phyloP scores from a whole-genome alignment of 2,888 invertebrate species.

The Augochlorella aurata region DNA sequence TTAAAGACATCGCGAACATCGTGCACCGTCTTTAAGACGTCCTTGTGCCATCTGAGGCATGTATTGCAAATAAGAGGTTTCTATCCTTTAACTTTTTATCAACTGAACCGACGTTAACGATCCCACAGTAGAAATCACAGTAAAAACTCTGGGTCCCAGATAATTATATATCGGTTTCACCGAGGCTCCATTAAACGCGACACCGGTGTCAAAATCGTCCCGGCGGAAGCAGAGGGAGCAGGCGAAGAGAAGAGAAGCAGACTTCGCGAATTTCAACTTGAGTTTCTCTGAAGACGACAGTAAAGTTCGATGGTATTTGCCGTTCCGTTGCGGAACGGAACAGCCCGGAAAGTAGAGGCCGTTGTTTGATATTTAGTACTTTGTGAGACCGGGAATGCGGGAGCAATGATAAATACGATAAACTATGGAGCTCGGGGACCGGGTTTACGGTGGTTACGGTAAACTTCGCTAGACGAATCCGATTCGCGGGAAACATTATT shows the following conservation, averaged over 20 bases:
- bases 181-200: too few species aligned
- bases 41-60: too few species aligned
- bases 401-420: conserved; percentile 35
- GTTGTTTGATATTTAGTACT: conserved; percentile 53
- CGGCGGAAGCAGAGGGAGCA: too few species aligned
- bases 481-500: not conserved
- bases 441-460: not conserved
- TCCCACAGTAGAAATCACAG: too few species aligned
- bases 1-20: too few species aligned
- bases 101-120: too few species aligned
- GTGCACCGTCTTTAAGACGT: too few species aligned
- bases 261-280: conserved; percentile 29
- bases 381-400: conserved; percentile 12
- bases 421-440: not conserved
- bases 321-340: conserved; percentile 32
- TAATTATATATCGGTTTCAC: too few species aligned
- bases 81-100: too few species aligned
- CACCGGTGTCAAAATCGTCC: too few species aligned
- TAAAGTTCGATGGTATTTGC: conserved; percentile 53
- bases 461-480: not conserved
- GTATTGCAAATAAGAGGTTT: too few species aligned
- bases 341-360: conserved; percentile 43
- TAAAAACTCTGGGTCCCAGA: too few species aligned
- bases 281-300: conserved; percentile 29
- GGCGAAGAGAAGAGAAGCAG: not conserved